Evolutionary conservation across 2,888 invertebrate genomes (phyloP), one percentile per base, ranked within the genome.

Genomic region (Agrochola lychnidis): DNA sequence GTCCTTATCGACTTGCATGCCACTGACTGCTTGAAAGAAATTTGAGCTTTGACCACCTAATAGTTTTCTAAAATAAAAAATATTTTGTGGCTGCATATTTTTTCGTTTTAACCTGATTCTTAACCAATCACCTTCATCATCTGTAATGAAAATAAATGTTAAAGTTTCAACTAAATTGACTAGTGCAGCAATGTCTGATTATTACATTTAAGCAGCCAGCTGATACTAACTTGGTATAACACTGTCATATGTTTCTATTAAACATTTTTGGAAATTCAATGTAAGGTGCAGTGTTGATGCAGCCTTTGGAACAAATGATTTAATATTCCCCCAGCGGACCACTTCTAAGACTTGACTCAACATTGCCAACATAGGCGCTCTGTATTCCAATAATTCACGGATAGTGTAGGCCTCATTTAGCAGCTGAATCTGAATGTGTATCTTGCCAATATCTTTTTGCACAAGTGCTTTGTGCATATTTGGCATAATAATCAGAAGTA

Each of bases 361-460:
- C 95, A 96, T 95, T 1, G 94, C 95, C 59, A 96, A 84, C 89
- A 95, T 91, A 22, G 97, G 96, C 19, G 95, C 95, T 64, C 95
- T 91, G 82, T 94, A 96, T 70, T 89, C 87, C 62, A 91, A n/a
- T 59, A 95, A 83, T 63, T 96, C 95, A 12, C 90, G 87, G 6
- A 93, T 73, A 12, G 81, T 86, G 76, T 91, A 96, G 2, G 92
- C 91, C 25, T 90, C 88, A 57, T 85, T 83, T 63, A 96, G 82
- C 19, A 96, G 82, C 63, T 90, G 93, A 42, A 94, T 89, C 76
- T 94, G 94, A 42, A 93, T 81, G 84, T 92, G 81, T 57, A 96
- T 90, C 36, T 83, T 88, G 9, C 51, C 66, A 48, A 93, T 87
- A 73, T 95, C 89, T 83, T 89, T 94, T 6, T 83, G 87, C 22